A percentile compares a stretch with the other conserved stretches of the same genome.
Conservation (phyloP, 2,888 invertebrate species). For the Ormyrus pomaceus region DNA sequence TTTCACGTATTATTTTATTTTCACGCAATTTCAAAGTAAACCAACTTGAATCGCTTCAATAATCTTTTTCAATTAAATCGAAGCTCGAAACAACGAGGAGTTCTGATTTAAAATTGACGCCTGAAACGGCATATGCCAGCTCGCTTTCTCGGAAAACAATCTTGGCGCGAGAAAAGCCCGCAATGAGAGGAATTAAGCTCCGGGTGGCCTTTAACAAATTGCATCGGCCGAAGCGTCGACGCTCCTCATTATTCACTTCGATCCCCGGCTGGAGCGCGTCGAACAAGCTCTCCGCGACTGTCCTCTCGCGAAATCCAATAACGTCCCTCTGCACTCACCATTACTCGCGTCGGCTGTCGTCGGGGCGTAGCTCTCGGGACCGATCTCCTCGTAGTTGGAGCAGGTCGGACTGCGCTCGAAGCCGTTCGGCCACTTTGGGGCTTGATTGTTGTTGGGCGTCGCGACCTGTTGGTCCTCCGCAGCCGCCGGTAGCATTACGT, state of each 20-base stretch:
- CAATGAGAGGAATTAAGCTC: too few relatives aligned
- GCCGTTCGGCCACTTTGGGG: conserved; percentile 63
- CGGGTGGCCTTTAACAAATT: background rate
- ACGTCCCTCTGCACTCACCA: conserved; percentile 25
- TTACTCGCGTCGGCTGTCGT: conserved; percentile 1
- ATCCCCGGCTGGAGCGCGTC: background rate
- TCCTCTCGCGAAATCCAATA: background rate
- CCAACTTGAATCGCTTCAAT: too few relatives aligned
- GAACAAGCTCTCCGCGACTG: background rate
- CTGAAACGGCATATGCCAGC: too few relatives aligned
- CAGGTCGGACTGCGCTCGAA: background rate
- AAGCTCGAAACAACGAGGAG: too few relatives aligned
- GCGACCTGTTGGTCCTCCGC: conserved; percentile 32
- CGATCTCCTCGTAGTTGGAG: conserved; percentile 49
- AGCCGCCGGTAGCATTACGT: conserved; percentile 32
- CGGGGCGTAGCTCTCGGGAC: conserved; percentile 12
- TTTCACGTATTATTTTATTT: too few relatives aligned
- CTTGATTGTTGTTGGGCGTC: conserved; percentile 68
- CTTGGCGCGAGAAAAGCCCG: too few relatives aligned
- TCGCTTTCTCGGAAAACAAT: too few relatives aligned
- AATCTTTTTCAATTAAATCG: too few relatives aligned
- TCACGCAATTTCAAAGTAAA: too few relatives aligned
- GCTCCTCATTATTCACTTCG: too few relatives aligned
- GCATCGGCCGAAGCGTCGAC: background rate
- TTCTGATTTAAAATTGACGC: too few relatives aligned